Conservation (phyloP, 2,888 invertebrate genomes). For the Tanytarsus gracilentus region DNA sequence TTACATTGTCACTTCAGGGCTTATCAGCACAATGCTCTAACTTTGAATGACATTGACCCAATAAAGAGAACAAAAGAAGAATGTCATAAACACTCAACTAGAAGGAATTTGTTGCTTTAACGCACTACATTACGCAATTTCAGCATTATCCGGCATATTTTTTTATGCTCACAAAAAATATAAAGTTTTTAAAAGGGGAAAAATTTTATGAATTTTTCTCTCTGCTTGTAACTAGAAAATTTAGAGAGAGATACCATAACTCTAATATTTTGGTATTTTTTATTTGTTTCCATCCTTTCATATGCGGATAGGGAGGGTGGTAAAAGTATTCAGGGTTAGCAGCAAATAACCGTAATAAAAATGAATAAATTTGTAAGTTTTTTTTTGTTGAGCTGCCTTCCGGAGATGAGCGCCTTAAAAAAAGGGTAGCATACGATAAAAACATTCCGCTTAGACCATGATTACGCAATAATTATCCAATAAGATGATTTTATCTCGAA, state of each 20-base stretch:
- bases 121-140: neutral
- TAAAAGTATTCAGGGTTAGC: conserved; percentile 21
- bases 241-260: neutral
- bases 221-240: neutral
- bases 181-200: neutral
- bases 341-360: conserved; percentile 25
- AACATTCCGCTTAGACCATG: conserved; percentile 16
- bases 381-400: neutral
- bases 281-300: conserved; percentile 23
- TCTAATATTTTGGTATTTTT: conserved; percentile 24
- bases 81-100: neutral
- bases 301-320: neutral
- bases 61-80: neutral
- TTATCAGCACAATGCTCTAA: too few species aligned
- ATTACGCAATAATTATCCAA: conserved; percentile 13
- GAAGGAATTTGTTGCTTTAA: neutral
- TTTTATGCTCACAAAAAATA: neutral
- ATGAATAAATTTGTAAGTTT: conserved; percentile 24
- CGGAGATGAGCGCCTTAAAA: neutral
- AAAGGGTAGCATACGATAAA: neutral
- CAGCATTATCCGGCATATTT: neutral
- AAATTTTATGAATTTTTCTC: neutral
- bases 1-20: too few species aligned
- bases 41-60: neutral
- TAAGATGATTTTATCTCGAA: neutral